Evolutionary conservation across 2,888 invertebrate genomes (phyloP).

Genomic region (Drosophila percnosoma): DNA sequence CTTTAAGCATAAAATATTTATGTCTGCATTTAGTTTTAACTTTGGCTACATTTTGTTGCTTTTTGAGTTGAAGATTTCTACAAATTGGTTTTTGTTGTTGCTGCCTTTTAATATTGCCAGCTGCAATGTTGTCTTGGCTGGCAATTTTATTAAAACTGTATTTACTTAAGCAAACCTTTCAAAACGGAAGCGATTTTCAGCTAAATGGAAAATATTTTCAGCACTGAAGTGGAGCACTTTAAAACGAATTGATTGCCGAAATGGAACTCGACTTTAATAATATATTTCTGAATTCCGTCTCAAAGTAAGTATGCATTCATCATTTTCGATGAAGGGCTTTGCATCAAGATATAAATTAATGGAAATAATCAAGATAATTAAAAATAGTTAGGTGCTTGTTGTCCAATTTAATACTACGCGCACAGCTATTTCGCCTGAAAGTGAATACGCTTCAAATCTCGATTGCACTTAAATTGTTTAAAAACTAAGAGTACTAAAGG

Average conservation of each 20-base stretch:
- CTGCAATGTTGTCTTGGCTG: conserved; percentile 63
- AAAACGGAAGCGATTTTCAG: conserved; percentile 34
- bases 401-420: neutral
- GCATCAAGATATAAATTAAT: neutral
- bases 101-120: conserved; percentile 36
- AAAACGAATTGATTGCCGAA: neutral
- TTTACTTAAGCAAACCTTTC: conserved; percentile 54
- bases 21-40: conserved; percentile 76
- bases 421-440: neutral
- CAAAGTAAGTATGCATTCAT: neutral
- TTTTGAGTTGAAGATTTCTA: conserved; percentile 55
- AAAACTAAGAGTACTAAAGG: neutral
- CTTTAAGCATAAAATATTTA: conserved; percentile 79
- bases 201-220: conserved; percentile 30
- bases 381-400: neutral
- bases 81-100: conserved; percentile 22
- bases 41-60: conserved; percentile 67
- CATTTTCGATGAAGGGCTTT: neutral
- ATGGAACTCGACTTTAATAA: conserved; percentile 9
- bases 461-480: neutral
- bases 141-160: conserved; percentile 67
- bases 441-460: neutral
- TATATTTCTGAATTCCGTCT: neutral
- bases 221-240: conserved; percentile 19
- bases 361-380: neutral